A percentile compares a stretch with the other conserved stretches of the same genome.
phyloP scores from a whole-genome alignment of 2,888 invertebrate species.

The Ernsta delagoae region DNA sequence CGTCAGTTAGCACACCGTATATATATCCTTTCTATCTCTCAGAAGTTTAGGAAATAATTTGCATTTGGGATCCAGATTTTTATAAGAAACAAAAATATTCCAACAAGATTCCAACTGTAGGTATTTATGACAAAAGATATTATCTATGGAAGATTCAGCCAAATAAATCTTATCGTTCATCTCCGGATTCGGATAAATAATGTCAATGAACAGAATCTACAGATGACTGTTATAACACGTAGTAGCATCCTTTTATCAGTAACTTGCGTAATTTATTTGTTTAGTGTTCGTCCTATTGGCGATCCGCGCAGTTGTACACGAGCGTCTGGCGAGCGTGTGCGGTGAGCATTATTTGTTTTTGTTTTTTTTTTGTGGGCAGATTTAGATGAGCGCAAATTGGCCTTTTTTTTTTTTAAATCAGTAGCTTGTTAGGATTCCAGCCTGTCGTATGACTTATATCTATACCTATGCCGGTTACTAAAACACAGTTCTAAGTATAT shows the following conservation, averaged over 20 bases:
- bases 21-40: too few species aligned
- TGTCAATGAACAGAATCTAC: slow-evolving; percentile 6
- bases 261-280: slow-evolving; percentile 34
- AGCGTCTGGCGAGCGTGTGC: neutral
- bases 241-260: slow-evolving; percentile 15
- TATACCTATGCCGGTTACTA: too few species aligned
- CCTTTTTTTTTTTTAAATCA: too few species aligned
- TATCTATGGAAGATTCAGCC: too few species aligned
- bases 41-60: too few species aligned
- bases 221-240: slow-evolving; percentile 9
- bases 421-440: too few species aligned
- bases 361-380: neutral
- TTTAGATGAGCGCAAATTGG: neutral
- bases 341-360: slow-evolving; percentile 25
- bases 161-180: slow-evolving; percentile 2
- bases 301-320: neutral
- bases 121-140: neutral
- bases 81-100: too few species aligned
- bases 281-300: slow-evolving; percentile 22
- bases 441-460: too few species aligned
- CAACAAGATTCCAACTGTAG: neutral
- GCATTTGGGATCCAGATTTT: too few species aligned
- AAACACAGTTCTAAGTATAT: too few species aligned
- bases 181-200: neutral
- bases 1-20: too few species aligned